Base-by-base conservation (phyloP, 2,113 vertebrate species). In the Megaceryle torquata region DNA sequence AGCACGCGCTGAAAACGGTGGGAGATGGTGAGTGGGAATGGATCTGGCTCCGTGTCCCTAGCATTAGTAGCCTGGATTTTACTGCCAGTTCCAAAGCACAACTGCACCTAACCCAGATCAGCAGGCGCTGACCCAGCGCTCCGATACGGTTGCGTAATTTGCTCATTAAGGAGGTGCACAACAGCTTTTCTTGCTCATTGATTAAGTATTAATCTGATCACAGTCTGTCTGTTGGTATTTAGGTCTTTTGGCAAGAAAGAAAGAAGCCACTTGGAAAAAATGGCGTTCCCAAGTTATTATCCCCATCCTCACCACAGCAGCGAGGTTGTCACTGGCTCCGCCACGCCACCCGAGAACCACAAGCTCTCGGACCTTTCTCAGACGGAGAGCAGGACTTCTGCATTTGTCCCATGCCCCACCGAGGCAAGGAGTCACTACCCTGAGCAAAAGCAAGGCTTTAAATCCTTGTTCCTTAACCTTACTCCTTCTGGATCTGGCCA, bases 171-270 rank as follows among this genome's bases (percentile, higher is more conserved):
- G 48, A 77, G 29, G 13, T 16, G 16, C 48, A 68, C 60, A 48
- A 10, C 21, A 57, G 35, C 44, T 84, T 69, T 57, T 51, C 61
- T 63, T 80, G 50, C 33, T 77, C 21, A 5, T 33, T 81, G 59
- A 41, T 85, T 70, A 71, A 14, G 63, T 76, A 15, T 19, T 92
- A 57, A 75, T 50, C 61, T 78, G 57, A 74, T 53, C 9, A 0
- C 53, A 63, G 33, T 96, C 25, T 94, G 13, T 93, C 76, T 91
- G 39, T 95, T 53, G 88, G 13, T 4, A 59, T 96, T 86, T 75
- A 98, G 98, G 94, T 96, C 92, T 37, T 83, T 72, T 33, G 48
- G 35, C 86, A 97, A 74, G 82, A 70, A 95, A 41, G 97, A 97
- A 87, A 97, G 91, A 96, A 93, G 86, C 81, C 71, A 35, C 13